phyloP scores from a whole-genome alignment of 2,888 invertebrate species.

The Drosophila yooni region DNA sequence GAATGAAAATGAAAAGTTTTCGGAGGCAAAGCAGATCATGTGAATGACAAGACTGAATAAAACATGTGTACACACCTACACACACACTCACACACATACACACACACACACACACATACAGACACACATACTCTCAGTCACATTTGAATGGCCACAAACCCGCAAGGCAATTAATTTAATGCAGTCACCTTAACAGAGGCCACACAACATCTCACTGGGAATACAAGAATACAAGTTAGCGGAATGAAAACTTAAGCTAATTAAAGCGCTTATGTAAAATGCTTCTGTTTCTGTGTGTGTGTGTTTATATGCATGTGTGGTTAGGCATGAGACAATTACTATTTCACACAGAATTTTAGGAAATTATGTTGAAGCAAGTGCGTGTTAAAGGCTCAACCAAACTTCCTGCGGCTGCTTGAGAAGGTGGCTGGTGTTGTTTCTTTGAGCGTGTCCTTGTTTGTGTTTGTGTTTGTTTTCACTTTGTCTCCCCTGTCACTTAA shows the following conservation, averaged over 20 bases:
- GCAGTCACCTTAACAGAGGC: constrained; percentile 52
- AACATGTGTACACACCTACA: constrained; percentile 19
- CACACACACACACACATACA: constrained; percentile 3
- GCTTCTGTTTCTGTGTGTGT: constrained; percentile 1
- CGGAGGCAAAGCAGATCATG: constrained; percentile 20
- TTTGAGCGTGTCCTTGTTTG: constrained; percentile 25
- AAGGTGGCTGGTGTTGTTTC: constrained; percentile 8
- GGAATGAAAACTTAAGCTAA: constrained; percentile 65
- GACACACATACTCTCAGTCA: background rate
- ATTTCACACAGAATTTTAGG: constrained; percentile 44
- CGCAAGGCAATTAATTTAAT: constrained; percentile 65
- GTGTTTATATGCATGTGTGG: background rate
- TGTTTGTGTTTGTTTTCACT: constrained; percentile 31
- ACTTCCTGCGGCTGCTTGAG: constrained; percentile 22
- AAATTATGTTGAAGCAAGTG: constrained; percentile 58
- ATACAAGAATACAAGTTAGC: constrained; percentile 49
- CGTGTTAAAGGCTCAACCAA: constrained; percentile 44
- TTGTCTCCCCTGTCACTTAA: constrained; percentile 19
- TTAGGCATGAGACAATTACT: constrained; percentile 44
- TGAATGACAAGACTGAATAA: constrained; percentile 15
- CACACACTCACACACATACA: constrained; percentile 6
- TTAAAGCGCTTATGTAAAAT: constrained; percentile 58
- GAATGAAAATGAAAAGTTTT: constrained; percentile 45
- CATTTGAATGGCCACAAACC: constrained; percentile 12
- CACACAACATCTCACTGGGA: constrained; percentile 26